Base-by-base conservation (phyloP, 2,797 vertebrate genomes). In the Microctenopoma stevenorrisi region DNA sequence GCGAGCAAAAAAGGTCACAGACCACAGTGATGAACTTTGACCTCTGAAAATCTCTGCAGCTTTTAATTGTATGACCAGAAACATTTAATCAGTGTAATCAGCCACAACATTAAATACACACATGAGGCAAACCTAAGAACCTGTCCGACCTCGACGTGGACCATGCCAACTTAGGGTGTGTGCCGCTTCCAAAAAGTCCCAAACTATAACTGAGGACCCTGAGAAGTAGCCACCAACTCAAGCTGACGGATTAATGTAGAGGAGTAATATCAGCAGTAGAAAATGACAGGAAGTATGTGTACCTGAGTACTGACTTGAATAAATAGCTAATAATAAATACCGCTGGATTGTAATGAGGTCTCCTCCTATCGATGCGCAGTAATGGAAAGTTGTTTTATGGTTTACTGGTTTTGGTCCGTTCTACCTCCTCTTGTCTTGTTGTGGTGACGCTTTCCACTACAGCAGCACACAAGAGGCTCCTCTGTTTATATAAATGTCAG, bases 401-500 rank as follows among this genome's bases (percentile, higher is more conserved):
- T 30, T 46, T 42, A 22, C 48, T 43, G 10, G 11, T 14, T 60
- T 35, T 15, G 18, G 4, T 37, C 48, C 10, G 25, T 52, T 42
- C 13, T 26, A 26, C 18, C 44, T 65, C n/a, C 10, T 26, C 7
- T 44, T 28, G 13, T 46, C 18, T 66, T 35, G 15, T 63, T 33
- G 64, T 33, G 33, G n/a, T 47, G 40, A 50, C 67, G 50, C 51
- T 53, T 42, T 68, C 51, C 52, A 57, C 35, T 48, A 42, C 50
- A 57, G 58, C 13, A 56, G 49, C 75, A 52, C 46, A 69, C 58
- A 56, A 42, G 38, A 8, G 48, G 44, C 74, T 43, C 57, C 50
- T 68, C 53, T 43, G 59, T 58, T 84, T 64, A 76, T 49, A 68
- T 47, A 86, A 83, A 85, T 80, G 72, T 79, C 82, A 74, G 64